Percentiles rank a stretch among this genome's conserved stretches.
phyloP scores from a whole-genome alignment of 2,888 invertebrate species.

The Dilophus febrilis region DNA sequence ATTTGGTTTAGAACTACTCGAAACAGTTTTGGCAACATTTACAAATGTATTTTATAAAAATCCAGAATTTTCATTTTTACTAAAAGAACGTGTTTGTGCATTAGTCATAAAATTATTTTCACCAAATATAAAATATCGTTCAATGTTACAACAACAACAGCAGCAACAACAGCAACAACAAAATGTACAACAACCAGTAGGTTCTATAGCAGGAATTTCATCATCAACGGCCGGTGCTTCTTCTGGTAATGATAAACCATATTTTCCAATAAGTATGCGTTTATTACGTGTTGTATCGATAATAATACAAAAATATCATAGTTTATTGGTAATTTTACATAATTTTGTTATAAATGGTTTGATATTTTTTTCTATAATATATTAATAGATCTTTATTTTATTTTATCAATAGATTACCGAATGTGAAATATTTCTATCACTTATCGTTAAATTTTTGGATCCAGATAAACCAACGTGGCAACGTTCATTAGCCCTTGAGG shows the following conservation, averaged over 20 bases:
- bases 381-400: background rate
- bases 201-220: too few species aligned
- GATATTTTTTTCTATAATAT: too few species aligned
- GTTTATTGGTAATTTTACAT: slow-evolving; percentile 51
- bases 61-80: slow-evolving; percentile 79
- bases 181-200: too few species aligned
- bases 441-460: slow-evolving; percentile 93
- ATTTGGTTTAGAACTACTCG: slow-evolving; percentile 87
- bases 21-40: slow-evolving; percentile 79
- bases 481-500: slow-evolving; percentile 84
- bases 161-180: slow-evolving; percentile 27
- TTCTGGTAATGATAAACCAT: slow-evolving; percentile 69
- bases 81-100: slow-evolving; percentile 95
- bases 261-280: slow-evolving; percentile 93
- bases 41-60: slow-evolving; percentile 78
- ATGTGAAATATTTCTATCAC: slow-evolving; percentile 93
- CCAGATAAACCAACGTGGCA: slow-evolving; percentile 96
- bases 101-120: slow-evolving; percentile 96
- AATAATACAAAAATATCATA: slow-evolving; percentile 84
- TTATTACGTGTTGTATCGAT: slow-evolving; percentile 82
- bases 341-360: background rate
- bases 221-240: slow-evolving; percentile 17
- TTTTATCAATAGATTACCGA: slow-evolving; percentile 47
- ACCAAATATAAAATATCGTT: slow-evolving; percentile 91
- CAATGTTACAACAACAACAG: slow-evolving; percentile 35